Percentiles rank a stretch among this genome's conserved stretches.
Conservation (phyloP, 2,888 invertebrate genomes). For the Drosophila paranaensis region DNA sequence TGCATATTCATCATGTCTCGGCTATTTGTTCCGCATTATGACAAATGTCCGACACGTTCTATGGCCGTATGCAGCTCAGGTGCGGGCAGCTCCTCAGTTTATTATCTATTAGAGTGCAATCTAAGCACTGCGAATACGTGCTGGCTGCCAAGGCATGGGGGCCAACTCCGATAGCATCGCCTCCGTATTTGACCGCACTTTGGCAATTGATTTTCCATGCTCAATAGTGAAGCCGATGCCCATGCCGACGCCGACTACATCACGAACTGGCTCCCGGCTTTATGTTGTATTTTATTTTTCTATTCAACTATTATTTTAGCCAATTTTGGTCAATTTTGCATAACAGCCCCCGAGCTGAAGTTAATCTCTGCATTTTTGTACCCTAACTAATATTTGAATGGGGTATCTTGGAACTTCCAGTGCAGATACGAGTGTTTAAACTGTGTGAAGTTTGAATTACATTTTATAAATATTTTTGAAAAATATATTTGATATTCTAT, state of each 20-base stretch:
- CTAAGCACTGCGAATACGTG: conserved; percentile 65
- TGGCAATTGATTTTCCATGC: conserved; percentile 52
- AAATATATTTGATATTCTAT: neutral
- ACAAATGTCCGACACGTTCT: conserved; percentile 65
- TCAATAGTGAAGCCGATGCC: conserved; percentile 5
- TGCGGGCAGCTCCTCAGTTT: conserved; percentile 48
- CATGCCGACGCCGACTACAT: conserved; percentile 33
- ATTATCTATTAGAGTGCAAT: conserved; percentile 70
- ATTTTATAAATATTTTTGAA: too few species aligned
- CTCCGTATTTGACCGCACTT: conserved; percentile 42
- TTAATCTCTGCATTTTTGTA: conserved; percentile 23
- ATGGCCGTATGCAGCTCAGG: conserved; percentile 67
- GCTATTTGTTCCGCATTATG: conserved; percentile 71
- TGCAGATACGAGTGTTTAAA: too few species aligned
- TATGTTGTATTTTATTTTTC: conserved; percentile 21
- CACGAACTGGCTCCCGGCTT: conserved; percentile 68
- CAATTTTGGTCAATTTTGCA: conserved; percentile 68
- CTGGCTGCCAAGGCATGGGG: conserved; percentile 41
- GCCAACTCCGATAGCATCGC: conserved; percentile 56
- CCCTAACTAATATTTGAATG: neutral
- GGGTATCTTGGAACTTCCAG: neutral
- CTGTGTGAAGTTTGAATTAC: too few species aligned
- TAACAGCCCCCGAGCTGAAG: conserved; percentile 31
- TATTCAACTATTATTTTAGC: conserved; percentile 46
- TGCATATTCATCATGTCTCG: conserved; percentile 37